Base-by-base conservation (phyloP, 1,140 invertebrate genomes). In the Ephestia elutella region DNA sequence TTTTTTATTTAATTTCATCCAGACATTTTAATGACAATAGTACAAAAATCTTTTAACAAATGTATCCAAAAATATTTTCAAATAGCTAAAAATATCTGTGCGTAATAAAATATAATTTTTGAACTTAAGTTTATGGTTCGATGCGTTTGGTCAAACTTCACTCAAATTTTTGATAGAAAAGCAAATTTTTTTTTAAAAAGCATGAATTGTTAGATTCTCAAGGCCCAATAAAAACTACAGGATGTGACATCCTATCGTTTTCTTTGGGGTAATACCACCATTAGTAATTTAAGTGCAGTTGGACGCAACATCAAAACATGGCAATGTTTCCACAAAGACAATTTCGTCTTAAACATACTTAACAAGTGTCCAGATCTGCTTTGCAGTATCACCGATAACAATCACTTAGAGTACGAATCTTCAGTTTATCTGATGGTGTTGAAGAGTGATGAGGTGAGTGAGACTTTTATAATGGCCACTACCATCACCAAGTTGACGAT, bases 241-340 rank as follows among this genome's bases (percentile, higher is more conserved):
- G 50, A 25, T 25, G 48, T 66, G 56, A 49, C 50, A 54, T 54
- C 54, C 49, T 65, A 25, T 67, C 66, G 71, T 71, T 76, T 72
- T 70, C 73, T 76, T 75, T 68, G 63, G 55, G 59, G 54, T 54
- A 35, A 53, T 71, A 88, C 86, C 83, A 87, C 86, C 83, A 85
- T 82, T 84, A 77, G 77, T 81, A 75, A 86, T 81, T 87, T 85
- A 88, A 87, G 86, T 88, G 86, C 86, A 86, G 86, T 86, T 81
- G 68, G 86, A 88, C 86, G 84, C 82, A 86, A 86, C 85, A 86
- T 86, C 85, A 80, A 76, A 69, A 57, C 3, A 57, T 57, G 70
- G 60, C 68, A 60, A 65, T 54, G 51, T 65, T 59, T 68, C 71
- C 66, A 82, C 69, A 75, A 75, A 70, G 59, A 78, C 69, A 71